These are phyloP conservation scores for Gymnocephalus cernua DNA, from an alignment of 2,113 vertebrate genomes.

Conservation along the genomic window DNA sequence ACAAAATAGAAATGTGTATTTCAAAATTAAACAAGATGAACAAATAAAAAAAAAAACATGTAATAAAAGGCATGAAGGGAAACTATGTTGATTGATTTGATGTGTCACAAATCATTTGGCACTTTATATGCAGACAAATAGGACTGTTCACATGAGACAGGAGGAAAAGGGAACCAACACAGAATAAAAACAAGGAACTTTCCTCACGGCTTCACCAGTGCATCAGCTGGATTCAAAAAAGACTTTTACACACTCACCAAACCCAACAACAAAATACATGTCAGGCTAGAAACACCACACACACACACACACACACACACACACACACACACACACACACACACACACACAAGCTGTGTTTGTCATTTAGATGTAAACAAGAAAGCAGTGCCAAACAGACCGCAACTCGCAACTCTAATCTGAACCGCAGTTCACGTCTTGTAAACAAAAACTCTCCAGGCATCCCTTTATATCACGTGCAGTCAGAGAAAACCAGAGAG, in stretches of 20 bases:
- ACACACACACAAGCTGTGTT: background rate
- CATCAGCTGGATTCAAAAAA: background rate
- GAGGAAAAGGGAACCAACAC: background rate
- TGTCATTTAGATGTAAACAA: constrained; percentile 3
- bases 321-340: background rate
- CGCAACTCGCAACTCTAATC: constrained; percentile 20
- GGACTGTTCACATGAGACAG: background rate
- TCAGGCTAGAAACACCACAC: background rate
- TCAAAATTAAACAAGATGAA: background rate
- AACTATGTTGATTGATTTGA: constrained; percentile 9
- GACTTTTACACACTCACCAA: background rate
- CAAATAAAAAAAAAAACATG: background rate
- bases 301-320: background rate
- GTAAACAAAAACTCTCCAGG: constrained; percentile 43
- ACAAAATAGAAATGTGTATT: constrained; percentile 32
- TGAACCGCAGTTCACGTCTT: constrained; percentile 2
- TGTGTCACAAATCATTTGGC: constrained; percentile 10
- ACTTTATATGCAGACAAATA: background rate
- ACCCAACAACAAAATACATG: background rate
- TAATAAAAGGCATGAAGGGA: background rate
- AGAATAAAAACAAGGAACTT: background rate
- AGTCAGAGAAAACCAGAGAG: constrained; percentile 3
- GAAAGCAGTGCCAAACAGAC: constrained; percentile 13
- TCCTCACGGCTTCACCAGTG: background rate
- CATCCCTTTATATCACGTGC: background rate